Percentiles rank a stretch among this genome's conserved stretches.
Evolutionary conservation across 2,888 invertebrate genomes (phyloP).

Genomic region (Leptopilina syphax): DNA sequence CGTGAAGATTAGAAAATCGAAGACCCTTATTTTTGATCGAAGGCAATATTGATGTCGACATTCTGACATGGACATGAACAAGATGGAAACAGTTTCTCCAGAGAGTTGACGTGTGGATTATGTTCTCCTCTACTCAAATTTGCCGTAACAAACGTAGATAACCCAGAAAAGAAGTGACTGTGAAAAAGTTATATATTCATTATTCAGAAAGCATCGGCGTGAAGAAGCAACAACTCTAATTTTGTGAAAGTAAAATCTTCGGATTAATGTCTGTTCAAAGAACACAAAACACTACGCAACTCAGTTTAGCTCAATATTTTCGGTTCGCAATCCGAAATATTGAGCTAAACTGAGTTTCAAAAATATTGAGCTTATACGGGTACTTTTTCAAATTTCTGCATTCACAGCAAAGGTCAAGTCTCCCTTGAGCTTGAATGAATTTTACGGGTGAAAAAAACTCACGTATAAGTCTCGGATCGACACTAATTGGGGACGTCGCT

Average conservation of each 20-base stretch:
- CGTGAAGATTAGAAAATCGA: too few species aligned
- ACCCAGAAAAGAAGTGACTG: conserved; percentile 8
- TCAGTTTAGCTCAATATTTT: too few species aligned
- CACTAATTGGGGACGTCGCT: conserved; percentile 51
- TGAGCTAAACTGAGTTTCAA: too few species aligned
- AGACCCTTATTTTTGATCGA: too few species aligned
- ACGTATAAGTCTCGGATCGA: conserved; percentile 21
- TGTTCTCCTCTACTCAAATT: background rate
- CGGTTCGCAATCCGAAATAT: too few species aligned
- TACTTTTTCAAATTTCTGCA: too few species aligned
- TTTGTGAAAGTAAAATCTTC: conserved; percentile 3
- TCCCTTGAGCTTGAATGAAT: background rate
- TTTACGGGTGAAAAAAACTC: background rate
- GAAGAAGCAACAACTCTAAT: background rate
- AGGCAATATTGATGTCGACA: too few species aligned
- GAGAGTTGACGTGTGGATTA: background rate
- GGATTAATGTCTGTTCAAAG: background rate
- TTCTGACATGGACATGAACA: too few species aligned
- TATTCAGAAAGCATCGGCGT: conserved; percentile 8
- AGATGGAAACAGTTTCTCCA: conserved; percentile 1
- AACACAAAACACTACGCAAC: background rate
- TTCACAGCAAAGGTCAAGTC: background rate
- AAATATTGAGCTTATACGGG: too few species aligned
- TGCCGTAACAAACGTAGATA: conserved; percentile 5
- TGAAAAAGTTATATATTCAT: conserved; percentile 8